Evolutionary conservation across 92 coral and sea anemone genomes (phyloP).

Genomic region (Siderastrea siderea): DNA sequence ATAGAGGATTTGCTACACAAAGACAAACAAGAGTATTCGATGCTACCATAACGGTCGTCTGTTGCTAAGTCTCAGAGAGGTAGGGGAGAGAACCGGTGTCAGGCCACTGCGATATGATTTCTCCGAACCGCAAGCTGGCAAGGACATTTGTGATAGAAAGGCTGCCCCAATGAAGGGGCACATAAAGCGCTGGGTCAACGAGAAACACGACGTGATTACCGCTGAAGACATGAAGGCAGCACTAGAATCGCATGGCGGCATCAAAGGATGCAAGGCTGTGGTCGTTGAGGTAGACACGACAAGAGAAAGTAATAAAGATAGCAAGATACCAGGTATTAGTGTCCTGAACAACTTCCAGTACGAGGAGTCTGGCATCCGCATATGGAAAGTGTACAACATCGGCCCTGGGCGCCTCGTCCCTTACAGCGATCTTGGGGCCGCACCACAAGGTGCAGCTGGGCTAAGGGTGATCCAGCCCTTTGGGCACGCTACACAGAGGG

Average conservation of each 20-base stretch:
- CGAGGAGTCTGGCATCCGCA: conserved; percentile 55
- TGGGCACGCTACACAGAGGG: neutral
- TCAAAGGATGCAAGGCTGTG: conserved; percentile 55
- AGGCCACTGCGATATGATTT: conserved; percentile 50
- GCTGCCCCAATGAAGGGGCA: conserved; percentile 66
- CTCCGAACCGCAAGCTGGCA: conserved; percentile 71
- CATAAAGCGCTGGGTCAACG: conserved; percentile 59
- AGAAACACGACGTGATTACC: conserved; percentile 52
- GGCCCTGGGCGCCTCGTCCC: conserved; percentile 62
- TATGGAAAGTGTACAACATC: conserved; percentile 55
- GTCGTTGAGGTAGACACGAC: conserved; percentile 54
- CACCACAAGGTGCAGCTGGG: conserved; percentile 41
- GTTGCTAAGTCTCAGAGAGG: conserved; percentile 42
- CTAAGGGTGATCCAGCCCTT: conserved; percentile 44
- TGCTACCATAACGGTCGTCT: conserved; percentile 40
- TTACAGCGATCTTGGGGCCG: conserved; percentile 19
- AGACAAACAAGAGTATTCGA: conserved; percentile 52
- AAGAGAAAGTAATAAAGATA: conserved; percentile 36
- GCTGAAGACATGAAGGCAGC: conserved; percentile 65
- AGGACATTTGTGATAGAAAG: conserved; percentile 70
- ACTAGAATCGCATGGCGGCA: conserved; percentile 66
- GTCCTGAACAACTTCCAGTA: conserved; percentile 54
- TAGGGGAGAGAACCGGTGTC: conserved; percentile 56
- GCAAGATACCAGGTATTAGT: conserved; percentile 57
- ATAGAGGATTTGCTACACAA: conserved; percentile 33